Conservation (phyloP, 2,113 vertebrate species). For the Crotalus helleri region DNA sequence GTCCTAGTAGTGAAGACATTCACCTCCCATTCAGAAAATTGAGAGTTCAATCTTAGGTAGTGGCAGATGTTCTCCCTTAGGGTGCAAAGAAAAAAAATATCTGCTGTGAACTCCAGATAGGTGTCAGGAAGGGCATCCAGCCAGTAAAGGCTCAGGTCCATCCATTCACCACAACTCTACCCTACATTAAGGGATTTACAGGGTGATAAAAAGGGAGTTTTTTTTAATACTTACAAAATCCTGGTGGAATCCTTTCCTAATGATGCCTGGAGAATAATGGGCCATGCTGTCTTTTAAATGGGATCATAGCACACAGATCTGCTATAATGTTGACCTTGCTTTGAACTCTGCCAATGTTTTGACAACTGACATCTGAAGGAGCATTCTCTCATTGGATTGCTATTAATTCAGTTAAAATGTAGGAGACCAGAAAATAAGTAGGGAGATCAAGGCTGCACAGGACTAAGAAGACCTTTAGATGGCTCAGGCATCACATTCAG, state of each 20-base stretch:
- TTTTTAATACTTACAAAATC: neutral
- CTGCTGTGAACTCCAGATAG: neutral
- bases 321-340: slow-evolving; percentile 23
- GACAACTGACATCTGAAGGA: slow-evolving; percentile 42
- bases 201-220: neutral
- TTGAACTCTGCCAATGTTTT: slow-evolving; percentile 28
- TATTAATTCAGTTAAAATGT: slow-evolving; percentile 33
- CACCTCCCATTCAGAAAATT: neutral
- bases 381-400: slow-evolving; percentile 17
- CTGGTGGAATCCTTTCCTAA: neutral
- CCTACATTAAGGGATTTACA: neutral
- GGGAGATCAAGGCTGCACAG: slow-evolving; percentile 30
- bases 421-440: slow-evolving; percentile 28
- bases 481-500: slow-evolving; percentile 45
- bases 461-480: slow-evolving; percentile 45
- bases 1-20: neutral
- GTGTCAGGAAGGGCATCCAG: neutral
- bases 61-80: neutral
- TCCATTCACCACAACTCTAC: neutral
- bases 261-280: neutral
- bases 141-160: neutral
- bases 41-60: neutral
- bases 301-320: slow-evolving; percentile 21
- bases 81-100: neutral
- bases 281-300: neutral